Conservation (phyloP, 2,888 invertebrate species). For the Matsumyia berberina region DNA sequence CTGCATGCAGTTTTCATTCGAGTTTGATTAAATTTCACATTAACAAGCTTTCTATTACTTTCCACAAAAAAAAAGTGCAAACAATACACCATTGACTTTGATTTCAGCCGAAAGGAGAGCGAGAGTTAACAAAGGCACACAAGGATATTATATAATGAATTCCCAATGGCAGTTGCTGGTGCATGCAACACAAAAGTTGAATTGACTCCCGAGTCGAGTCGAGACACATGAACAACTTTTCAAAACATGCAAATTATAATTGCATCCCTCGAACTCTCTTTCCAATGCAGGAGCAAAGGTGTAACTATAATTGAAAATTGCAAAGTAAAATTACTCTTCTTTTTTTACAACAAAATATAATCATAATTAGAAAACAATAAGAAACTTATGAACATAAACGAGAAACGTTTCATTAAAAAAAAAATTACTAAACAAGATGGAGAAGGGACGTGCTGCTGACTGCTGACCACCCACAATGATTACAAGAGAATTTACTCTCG, state of each 20-base stretch:
- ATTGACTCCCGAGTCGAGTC: neutral
- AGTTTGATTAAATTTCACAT: constrained; percentile 73
- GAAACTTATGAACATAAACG: constrained; percentile 19
- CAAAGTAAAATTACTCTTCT: constrained; percentile 42
- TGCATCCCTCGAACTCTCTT: constrained; percentile 43
- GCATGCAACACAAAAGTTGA: constrained; percentile 54
- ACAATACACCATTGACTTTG: constrained; percentile 69
- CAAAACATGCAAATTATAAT: constrained; percentile 71
- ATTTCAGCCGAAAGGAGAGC: constrained; percentile 50
- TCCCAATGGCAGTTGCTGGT: constrained; percentile 63
- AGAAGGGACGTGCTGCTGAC: constrained; percentile 30
- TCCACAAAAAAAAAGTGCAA: constrained; percentile 25
- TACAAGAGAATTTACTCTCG: constrained; percentile 74
- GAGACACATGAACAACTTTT: constrained; percentile 52
- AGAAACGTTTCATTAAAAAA: constrained; percentile 34
- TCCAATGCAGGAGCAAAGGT: constrained; percentile 37
- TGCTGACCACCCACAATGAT: constrained; percentile 68
- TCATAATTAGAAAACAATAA: constrained; percentile 61
- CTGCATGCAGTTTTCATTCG: constrained; percentile 72
- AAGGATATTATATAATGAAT: constrained; percentile 71
- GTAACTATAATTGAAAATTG: constrained; percentile 58
- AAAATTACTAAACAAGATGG: neutral
- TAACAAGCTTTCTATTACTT: constrained; percentile 66
- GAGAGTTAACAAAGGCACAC: constrained; percentile 38
- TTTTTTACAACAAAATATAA: constrained; percentile 4